Evolutionary conservation across 1,140 invertebrate genomes (phyloP).

Genomic region (Pararge aegeria): DNA sequence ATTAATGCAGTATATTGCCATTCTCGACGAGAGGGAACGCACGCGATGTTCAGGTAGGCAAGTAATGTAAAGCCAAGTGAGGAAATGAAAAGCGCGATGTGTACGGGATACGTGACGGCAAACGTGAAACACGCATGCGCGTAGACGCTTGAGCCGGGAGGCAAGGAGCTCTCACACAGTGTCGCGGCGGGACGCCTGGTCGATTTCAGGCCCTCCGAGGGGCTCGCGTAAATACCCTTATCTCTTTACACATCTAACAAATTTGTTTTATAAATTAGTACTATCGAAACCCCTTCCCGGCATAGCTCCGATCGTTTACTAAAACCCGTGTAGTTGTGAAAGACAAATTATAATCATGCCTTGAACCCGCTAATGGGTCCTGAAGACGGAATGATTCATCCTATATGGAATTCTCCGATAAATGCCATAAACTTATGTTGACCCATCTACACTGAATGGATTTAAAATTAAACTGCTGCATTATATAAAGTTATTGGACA

Average conservation of each 20-base stretch:
- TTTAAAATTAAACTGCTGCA: neutral
- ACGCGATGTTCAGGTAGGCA: slow-evolving; percentile 16
- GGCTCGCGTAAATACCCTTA: slow-evolving; percentile 46
- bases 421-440: slow-evolving; percentile 15
- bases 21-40: slow-evolving; percentile 3
- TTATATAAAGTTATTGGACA: neutral
- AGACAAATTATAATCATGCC: slow-evolving; percentile 3
- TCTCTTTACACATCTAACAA: slow-evolving; percentile 14
- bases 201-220: slow-evolving; percentile 54
- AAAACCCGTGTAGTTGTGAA: neutral
- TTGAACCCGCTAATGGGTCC: slow-evolving; percentile 13
- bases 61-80: slow-evolving; percentile 24
- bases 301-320: neutral
- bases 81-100: slow-evolving; percentile 23
- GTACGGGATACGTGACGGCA: slow-evolving; percentile 22
- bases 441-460: neutral
- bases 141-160: slow-evolving; percentile 46
- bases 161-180: slow-evolving; percentile 60
- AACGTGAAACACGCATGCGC: slow-evolving; percentile 61
- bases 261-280: slow-evolving; percentile 1
- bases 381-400: slow-evolving; percentile 24
- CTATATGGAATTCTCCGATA: slow-evolving; percentile 11
- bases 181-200: slow-evolving; percentile 68
- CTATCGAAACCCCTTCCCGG: neutral
- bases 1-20: slow-evolving; percentile 16